Conservation (phyloP, 2,888 invertebrate species). For the Mesoligia furuncula region DNA sequence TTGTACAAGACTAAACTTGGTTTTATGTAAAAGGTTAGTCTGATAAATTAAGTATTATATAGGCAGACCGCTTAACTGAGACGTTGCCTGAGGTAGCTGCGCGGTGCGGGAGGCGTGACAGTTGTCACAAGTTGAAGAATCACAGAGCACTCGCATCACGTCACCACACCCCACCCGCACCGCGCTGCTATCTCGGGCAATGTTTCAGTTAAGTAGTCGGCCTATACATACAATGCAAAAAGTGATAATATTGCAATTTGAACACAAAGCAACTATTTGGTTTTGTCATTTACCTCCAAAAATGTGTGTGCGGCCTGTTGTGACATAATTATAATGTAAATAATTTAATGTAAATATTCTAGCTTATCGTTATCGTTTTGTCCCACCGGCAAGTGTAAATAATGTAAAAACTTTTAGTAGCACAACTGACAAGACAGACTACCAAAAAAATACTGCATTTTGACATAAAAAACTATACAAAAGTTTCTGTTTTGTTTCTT, state of each 20-base stretch:
- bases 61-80: too few species aligned
- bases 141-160: too few species aligned
- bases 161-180: too few species aligned
- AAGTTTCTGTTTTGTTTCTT: conserved; percentile 63
- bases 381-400: conserved; percentile 81
- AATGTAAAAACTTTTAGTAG: conserved; percentile 68
- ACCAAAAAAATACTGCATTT: conserved; percentile 27
- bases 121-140: too few species aligned
- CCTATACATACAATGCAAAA: conserved; percentile 72
- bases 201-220: too few species aligned
- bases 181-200: too few species aligned
- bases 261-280: conserved; percentile 20
- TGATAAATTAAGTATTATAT: conserved; percentile 57
- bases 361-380: conserved; percentile 84
- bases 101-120: too few species aligned
- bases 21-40: conserved; percentile 44
- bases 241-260: conserved; percentile 49
- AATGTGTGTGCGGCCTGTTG: conserved; percentile 48
- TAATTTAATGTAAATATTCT: conserved; percentile 77
- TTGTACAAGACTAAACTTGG: conserved; percentile 33
- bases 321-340: conserved; percentile 63
- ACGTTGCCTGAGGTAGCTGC: too few species aligned
- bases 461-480: conserved; percentile 42
- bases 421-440: conserved; percentile 63
- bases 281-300: conserved; percentile 51